Conservation (phyloP, 2,888 invertebrate species). For the Trichacis sp. region DNA sequence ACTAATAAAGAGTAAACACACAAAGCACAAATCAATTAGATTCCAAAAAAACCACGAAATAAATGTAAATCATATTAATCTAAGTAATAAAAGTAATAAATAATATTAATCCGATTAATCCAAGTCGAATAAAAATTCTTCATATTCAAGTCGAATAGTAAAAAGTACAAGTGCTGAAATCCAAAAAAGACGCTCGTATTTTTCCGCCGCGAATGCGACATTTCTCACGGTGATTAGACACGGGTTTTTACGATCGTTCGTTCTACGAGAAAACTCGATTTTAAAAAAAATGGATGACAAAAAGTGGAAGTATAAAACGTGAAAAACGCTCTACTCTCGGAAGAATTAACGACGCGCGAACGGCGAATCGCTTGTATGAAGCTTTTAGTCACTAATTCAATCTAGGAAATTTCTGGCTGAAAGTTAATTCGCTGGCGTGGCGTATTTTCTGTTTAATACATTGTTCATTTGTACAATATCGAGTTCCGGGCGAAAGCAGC, state of each 20-base stretch:
- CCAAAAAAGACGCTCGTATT: too few relatives aligned
- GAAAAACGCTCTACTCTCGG: background rate
- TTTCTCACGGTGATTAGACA: background rate
- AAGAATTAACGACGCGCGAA: background rate
- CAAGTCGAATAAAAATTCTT: too few relatives aligned
- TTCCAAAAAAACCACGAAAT: too few relatives aligned
- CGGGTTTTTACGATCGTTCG: background rate
- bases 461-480: background rate
- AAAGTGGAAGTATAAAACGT: background rate
- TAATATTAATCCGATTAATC: too few relatives aligned
- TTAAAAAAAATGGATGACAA: background rate
- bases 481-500: background rate
- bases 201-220: background rate
- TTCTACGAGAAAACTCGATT: background rate
- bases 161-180: too few relatives aligned
- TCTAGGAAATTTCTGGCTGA: background rate
- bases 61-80: too few relatives aligned
- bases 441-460: constrained; percentile 1
- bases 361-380: background rate
- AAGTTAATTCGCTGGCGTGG: background rate
- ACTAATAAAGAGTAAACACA: too few relatives aligned
- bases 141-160: too few relatives aligned
- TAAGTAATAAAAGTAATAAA: too few relatives aligned
- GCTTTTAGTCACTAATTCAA: background rate
- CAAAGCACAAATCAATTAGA: too few relatives aligned